These are phyloP conservation scores for Ptilonorhynchus violaceus DNA, from an alignment of 2,113 vertebrate genomes.

Conservation along the genomic window DNA sequence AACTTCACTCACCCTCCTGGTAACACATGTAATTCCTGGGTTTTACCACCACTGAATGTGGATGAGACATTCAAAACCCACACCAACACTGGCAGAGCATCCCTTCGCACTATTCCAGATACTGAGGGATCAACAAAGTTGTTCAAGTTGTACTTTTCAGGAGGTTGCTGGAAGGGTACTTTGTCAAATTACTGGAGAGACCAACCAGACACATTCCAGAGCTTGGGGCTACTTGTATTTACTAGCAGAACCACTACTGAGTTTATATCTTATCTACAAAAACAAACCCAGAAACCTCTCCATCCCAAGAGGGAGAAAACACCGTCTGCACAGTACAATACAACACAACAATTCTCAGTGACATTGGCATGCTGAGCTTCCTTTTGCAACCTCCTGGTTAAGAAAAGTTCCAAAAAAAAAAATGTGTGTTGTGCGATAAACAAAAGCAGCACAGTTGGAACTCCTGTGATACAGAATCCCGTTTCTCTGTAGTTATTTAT, in stretches of 20 bases:
- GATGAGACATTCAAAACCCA: neutral
- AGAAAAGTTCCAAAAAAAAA: neutral
- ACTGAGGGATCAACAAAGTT: neutral
- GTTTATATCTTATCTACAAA: conserved; percentile 27
- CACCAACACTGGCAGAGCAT: accelerated
- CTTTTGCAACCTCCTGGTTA: neutral
- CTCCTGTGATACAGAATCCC: neutral
- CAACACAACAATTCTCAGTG: neutral
- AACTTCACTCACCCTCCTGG: neutral
- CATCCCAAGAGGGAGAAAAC: conserved; percentile 7
- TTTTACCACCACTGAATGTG: neutral
- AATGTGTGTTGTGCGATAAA: conserved; percentile 5
- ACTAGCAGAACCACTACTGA: neutral
- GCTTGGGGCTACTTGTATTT: conserved; percentile 27
- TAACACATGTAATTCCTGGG: neutral
- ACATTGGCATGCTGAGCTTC: neutral
- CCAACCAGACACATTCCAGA: neutral
- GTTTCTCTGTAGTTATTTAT: conserved; percentile 36
- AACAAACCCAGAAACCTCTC: conserved; percentile 30
- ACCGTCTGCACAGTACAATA: neutral
- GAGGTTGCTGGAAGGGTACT: neutral
- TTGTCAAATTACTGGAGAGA: conserved; percentile 18
- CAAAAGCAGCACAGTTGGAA: conserved; percentile 43
- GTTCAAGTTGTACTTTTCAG: neutral
- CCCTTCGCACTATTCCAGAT: neutral